Base-by-base conservation (phyloP, 2,888 invertebrate genomes). In the Amphipoea oculea region DNA sequence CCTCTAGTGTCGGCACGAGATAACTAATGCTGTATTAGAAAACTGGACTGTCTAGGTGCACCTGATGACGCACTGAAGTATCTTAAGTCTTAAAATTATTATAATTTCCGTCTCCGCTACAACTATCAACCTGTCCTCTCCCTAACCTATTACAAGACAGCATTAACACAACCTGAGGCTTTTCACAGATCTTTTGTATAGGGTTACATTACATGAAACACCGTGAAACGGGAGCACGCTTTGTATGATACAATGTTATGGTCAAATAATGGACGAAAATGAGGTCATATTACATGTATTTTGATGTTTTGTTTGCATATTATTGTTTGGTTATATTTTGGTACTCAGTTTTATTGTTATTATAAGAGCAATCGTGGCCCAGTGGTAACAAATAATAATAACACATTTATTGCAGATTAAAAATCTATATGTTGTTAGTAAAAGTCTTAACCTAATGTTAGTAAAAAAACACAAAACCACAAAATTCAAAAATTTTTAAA, bases 191-290 rank as follows among this genome's bases (percentile, higher is more conserved):
- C 73, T 71, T 66, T 87, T 87, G 86, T 87, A 84, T 66, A 54
- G 65, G 45, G 76, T 81, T 70, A 79, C 69, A 73, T 81, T 70
- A 79, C 69, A 73, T 74, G 73, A 70, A 78, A 63, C 36, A 72
- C n/a, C 40, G 23, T 12, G 54, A 57, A 86, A 84, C 42, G 87
- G 76, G 87, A 70, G 76, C 85, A 68, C 11, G 51, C 65, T 86
- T 81, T 81, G 74, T 66, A 54, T 63, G 29, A 23, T 36, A 74
- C 68, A 86, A 86, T 48, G 62, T 42, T 12, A 4, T 79, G 85
- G 81, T 75, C 85, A 86, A 81, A 84, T 51, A 81, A 23, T 48
- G 48, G 23, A 2, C 20, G 12, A 66, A 54, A 67, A 48, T 67
- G 72, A 65, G 81, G 76, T 75, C 76, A 79, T 29, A 20, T 9